Evolutionary conservation across 1,140 invertebrate genomes (phyloP).

Genomic region (Macrosteles quadrilineatus): DNA sequence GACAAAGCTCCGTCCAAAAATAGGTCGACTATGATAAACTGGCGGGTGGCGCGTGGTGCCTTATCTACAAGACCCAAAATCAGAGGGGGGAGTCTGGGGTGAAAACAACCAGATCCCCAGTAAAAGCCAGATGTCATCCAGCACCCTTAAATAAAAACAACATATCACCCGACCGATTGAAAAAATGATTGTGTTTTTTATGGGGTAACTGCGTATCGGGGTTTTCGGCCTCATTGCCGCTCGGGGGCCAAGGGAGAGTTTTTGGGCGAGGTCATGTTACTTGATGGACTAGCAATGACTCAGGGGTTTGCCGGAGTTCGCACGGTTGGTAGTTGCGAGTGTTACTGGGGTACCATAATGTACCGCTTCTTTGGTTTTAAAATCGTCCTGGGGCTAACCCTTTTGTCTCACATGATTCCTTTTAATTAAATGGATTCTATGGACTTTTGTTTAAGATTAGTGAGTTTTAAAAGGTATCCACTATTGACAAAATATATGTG

Average conservation of each 20-base stretch:
- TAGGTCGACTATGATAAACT: conserved; percentile 14
- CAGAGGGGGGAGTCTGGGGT: neutral
- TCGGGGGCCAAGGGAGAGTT: neutral
- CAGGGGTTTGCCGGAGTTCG: no score
- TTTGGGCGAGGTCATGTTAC: conserved; percentile 11
- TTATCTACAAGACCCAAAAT: neutral
- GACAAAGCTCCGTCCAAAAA: neutral
- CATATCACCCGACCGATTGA: conserved; percentile 25
- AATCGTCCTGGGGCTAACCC: no score
- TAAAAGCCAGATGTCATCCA: conserved; percentile 25
- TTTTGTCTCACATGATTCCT: no score
- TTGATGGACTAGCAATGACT: neutral
- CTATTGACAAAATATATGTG: no score
- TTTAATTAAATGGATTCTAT: no score
- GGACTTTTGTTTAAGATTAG: no score
- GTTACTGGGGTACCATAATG: no score
- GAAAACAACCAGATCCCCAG: conserved; percentile 19
- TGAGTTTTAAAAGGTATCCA: no score
- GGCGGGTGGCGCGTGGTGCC: neutral
- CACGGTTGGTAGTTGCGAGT: no score
- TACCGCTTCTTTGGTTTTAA: no score
- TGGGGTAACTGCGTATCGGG: conserved; percentile 17
- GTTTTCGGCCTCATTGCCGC: conserved; percentile 17
- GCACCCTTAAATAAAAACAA: conserved; percentile 20
- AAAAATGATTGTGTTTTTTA: conserved; percentile 27